Base-by-base conservation (phyloP, 2,113 vertebrate species). In the Phyllopteryx taeniolatus region DNA sequence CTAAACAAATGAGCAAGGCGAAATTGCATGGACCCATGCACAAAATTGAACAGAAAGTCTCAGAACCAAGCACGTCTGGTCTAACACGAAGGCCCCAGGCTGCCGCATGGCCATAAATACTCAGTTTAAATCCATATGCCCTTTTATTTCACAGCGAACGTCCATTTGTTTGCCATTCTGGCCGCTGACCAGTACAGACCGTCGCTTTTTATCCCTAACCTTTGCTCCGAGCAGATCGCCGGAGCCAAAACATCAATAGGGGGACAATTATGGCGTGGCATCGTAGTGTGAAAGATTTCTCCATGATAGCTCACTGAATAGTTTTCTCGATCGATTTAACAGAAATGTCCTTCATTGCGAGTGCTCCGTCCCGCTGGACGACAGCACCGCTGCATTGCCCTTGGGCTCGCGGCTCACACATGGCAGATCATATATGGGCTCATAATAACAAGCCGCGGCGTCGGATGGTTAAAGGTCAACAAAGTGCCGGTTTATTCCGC, bases 241-340 rank as follows among this genome's bases (percentile, higher is more conserved):
- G 54, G 64, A 67, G 77, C 71, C 68, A 56, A 82, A 83, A 81
- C 67, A 87, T 85, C 76, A 83, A 83, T 83, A 80, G 73, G 75
- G 78, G 74, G 73, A 81, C 78, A 84, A 86, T 86, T 84, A 80
- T 39, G 13, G 69, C 49, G 51, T 63, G 57, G 70, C 15, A 13
- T 70, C 75, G 72, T 60, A 61, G 68, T 22, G 64, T 86, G 78
- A 88, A 79, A 70, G 72, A 85, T 87, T 77, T 86, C 66, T 80
- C 86, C 76, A 87, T 82, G 87, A 82, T 68, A 79, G 70, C 78
- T 47, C 77, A 70, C 61, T 62, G 75, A 81, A 64, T 76, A 47
- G 84, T 79, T 83, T 83, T 79, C 76, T 82, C 67, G 77, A 74
- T 71, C 74, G 76, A 90, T 84, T 85, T 80, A 81, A 83, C 47